Evolutionary conservation across 2,113 vertebrate genomes (phyloP).

Genomic region (Rhagologus leucostigma): DNA sequence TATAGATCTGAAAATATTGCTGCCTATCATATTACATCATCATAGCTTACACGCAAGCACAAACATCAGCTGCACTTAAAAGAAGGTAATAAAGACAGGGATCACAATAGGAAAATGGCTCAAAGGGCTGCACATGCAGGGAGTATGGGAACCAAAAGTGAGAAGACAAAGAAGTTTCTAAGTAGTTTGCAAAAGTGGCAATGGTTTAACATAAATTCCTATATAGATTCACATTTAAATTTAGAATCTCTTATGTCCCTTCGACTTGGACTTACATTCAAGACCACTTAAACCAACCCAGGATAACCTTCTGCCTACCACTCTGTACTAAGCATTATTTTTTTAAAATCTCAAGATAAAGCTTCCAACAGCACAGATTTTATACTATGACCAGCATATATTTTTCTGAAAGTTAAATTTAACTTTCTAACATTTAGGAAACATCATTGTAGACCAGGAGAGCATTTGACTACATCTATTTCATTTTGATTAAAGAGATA

Average conservation of each 20-base stretch:
- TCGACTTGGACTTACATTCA: background rate
- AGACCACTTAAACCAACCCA: background rate
- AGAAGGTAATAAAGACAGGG: background rate
- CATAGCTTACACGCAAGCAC: rapidly evolving
- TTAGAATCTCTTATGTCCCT: background rate
- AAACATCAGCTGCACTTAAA: rapidly evolving
- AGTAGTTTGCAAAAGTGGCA: background rate
- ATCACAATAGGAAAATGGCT: background rate
- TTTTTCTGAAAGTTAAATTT: background rate
- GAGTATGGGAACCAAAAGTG: background rate
- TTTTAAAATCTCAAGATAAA: background rate
- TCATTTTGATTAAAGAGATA: background rate
- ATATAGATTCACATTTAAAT: background rate
- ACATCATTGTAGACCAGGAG: background rate
- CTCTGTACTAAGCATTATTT: background rate
- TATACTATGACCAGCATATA: background rate
- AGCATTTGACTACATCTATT: background rate
- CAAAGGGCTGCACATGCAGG: background rate
- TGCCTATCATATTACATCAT: background rate
- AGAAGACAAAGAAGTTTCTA: background rate
- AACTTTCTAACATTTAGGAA: background rate
- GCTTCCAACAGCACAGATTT: background rate
- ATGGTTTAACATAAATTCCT: background rate
- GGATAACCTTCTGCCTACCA: background rate
- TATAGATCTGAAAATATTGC: background rate